phyloP scores from a whole-genome alignment of 2,113 vertebrate species.

The Nettapus auritus region DNA sequence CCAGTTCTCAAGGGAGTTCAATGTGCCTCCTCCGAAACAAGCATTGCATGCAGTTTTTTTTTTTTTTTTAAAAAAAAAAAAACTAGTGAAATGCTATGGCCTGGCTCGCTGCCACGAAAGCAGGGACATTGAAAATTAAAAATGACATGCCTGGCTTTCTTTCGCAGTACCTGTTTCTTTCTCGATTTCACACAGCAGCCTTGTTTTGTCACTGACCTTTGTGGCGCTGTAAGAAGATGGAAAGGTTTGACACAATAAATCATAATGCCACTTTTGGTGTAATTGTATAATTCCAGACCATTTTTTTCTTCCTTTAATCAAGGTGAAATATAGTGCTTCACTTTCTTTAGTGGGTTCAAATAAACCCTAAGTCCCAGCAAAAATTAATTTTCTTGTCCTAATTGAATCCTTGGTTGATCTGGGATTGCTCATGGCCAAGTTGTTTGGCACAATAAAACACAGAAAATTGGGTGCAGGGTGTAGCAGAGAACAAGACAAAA shows the following conservation, averaged over 20 bases:
- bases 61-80: neutral
- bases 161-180: neutral
- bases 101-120: slow-evolving; percentile 12
- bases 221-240: slow-evolving; percentile 2
- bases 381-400: slow-evolving; percentile 56
- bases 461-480: neutral
- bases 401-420: neutral
- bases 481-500: neutral
- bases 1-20: neutral
- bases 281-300: slow-evolving; percentile 36
- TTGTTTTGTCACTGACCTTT: slow-evolving; percentile 46
- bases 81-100: neutral
- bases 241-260: slow-evolving; percentile 47
- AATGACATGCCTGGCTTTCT: slow-evolving; percentile 25
- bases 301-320: slow-evolving; percentile 32
- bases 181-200: neutral
- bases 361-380: slow-evolving; percentile 22
- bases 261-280: slow-evolving; percentile 39
- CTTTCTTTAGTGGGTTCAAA: slow-evolving; percentile 4
- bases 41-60: neutral
- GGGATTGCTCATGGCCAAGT: neutral
- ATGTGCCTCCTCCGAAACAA: neutral
- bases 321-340: slow-evolving; percentile 41
- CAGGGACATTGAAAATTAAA: neutral
- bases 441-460: neutral